Conservation (phyloP, 2,888 invertebrate genomes). For the Drosophila acutilabella region DNA sequence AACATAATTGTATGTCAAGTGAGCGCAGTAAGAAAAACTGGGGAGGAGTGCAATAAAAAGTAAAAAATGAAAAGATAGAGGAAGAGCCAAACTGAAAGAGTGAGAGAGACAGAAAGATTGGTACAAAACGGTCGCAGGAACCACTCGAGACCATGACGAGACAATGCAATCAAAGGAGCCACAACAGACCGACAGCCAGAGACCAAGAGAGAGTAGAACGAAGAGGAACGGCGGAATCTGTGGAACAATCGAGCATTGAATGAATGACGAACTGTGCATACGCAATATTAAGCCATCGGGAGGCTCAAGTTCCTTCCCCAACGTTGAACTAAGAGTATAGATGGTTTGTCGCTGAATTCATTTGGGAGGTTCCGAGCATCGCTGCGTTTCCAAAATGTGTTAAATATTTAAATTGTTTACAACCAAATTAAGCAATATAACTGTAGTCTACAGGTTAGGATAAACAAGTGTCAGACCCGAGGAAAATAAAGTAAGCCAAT, state of each 20-base stretch:
- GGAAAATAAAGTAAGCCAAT: too few species aligned
- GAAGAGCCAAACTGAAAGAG: conserved; percentile 2
- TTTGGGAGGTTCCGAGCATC: not conserved
- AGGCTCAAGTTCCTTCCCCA: conserved; percentile 20
- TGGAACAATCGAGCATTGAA: conserved; percentile 58
- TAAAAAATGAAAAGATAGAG: conserved; percentile 54
- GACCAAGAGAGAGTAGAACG: not conserved
- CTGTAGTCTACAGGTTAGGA: not conserved
- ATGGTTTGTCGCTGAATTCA: conserved; percentile 1
- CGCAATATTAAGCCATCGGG: conserved; percentile 74
- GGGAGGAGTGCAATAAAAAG: conserved; percentile 58
- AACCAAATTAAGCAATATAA: not conserved
- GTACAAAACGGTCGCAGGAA: conserved; percentile 58
- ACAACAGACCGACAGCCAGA: conserved; percentile 28
- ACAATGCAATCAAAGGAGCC: conserved; percentile 80
- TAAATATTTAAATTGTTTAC: not conserved
- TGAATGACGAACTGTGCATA: conserved; percentile 70
- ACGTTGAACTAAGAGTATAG: not conserved
- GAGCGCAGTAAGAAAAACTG: conserved; percentile 64
- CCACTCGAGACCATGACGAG: conserved; percentile 81
- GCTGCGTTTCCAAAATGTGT: not conserved
- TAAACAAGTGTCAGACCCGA: too few species aligned
- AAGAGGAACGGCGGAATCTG: conserved; percentile 10
- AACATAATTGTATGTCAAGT: conserved; percentile 81
- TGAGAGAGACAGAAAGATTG: not conserved